phyloP scores from a whole-genome alignment of 1,140 invertebrate genomes.

The Trachymyrmex septentrionalis region DNA sequence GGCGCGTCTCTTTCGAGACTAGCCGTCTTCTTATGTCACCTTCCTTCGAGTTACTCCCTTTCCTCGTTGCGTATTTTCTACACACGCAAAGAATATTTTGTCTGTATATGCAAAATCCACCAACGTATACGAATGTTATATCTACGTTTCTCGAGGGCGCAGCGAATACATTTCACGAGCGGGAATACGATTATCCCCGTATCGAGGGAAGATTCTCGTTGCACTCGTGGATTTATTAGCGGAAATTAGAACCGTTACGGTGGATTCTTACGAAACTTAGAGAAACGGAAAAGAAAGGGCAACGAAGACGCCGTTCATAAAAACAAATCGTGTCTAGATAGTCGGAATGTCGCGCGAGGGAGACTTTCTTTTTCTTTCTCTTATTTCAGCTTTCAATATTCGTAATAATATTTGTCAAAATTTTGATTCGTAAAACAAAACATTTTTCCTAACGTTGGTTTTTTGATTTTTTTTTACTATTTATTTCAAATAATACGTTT shows the following conservation, averaged over 20 bases:
- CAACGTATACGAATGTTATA: conserved; percentile 6
- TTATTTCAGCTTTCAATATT: conserved; percentile 12
- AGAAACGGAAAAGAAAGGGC: conserved; percentile 68
- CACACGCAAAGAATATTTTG: conserved; percentile 30
- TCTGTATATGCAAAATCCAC: conserved; percentile 38
- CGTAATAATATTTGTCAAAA: neutral
- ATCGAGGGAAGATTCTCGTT: conserved; percentile 78
- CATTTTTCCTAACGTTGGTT: neutral
- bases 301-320: conserved; percentile 51
- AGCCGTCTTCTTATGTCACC: conserved; percentile 69
- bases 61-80: conserved; percentile 54
- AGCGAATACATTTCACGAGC: conserved; percentile 84
- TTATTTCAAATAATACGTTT: neutral
- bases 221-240: conserved; percentile 82
- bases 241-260: conserved; percentile 82
- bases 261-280: conserved; percentile 65
- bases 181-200: conserved; percentile 83
- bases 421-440: no score
- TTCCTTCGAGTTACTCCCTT: neutral
- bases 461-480: neutral
- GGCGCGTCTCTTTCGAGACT: conserved; percentile 61
- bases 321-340: conserved; percentile 48
- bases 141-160: conserved; percentile 57
- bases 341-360: conserved; percentile 16
- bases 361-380: conserved; percentile 3